These are phyloP conservation scores for Leucoraja erinaceus DNA, from an alignment of 2,113 vertebrate genomes.

Conservation along the genomic window DNA sequence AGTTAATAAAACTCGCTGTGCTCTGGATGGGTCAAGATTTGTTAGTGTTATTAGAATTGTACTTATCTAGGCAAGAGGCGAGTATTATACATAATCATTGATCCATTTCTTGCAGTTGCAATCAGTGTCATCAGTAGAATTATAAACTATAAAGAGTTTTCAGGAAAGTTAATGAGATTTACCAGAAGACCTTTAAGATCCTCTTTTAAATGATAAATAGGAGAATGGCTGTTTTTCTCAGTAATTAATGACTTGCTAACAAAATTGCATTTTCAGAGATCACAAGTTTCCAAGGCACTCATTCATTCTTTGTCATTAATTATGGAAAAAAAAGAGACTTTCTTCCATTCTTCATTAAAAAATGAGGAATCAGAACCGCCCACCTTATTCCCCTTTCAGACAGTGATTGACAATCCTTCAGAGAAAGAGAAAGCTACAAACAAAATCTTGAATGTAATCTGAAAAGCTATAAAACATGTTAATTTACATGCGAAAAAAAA, in stretches of 20 bases:
- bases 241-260: conserved; percentile 33
- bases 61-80: neutral
- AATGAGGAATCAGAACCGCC: neutral
- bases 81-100: neutral
- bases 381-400: neutral
- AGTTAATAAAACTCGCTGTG: neutral
- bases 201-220: conserved; percentile 20
- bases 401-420: conserved; percentile 14
- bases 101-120: conserved; percentile 25
- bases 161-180: conserved; percentile 34
- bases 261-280: conserved; percentile 32
- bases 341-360: conserved; percentile 28
- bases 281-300: conserved; percentile 20
- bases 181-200: conserved; percentile 31
- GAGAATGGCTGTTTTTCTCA: conserved; percentile 19
- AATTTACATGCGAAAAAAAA: neutral
- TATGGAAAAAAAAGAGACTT: neutral
- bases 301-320: conserved; percentile 25
- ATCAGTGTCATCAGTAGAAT: conserved; percentile 9
- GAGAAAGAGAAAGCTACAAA: neutral
- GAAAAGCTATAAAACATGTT: conserved; percentile 19
- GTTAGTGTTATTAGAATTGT: neutral
- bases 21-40: neutral
- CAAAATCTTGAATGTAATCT: neutral
- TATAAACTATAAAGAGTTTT: conserved; percentile 25